Evolutionary conservation across 2,888 invertebrate species (phyloP).

Genomic region (Lepidochrysops patricia): DNA sequence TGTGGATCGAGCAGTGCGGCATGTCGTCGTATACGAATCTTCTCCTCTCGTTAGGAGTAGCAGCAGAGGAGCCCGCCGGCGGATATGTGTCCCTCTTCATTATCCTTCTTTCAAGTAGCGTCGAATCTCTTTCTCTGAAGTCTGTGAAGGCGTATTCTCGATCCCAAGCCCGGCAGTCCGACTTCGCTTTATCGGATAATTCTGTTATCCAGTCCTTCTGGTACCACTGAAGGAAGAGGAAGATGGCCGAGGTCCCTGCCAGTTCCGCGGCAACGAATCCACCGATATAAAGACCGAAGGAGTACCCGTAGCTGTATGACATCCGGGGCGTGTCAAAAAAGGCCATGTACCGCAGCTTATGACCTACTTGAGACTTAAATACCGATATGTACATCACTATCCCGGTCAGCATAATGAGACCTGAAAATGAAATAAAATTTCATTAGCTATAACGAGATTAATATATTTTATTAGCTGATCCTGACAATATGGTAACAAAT

Average conservation of each 20-base stretch:
- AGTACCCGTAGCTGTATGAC: constrained; percentile 91
- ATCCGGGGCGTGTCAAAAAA: constrained; percentile 85
- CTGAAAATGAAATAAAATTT: constrained; percentile 64
- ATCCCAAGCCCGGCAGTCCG: constrained; percentile 65
- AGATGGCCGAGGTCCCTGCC: constrained; percentile 89
- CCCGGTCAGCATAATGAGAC: constrained; percentile 90
- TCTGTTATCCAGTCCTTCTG: constrained; percentile 78
- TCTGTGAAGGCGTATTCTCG: constrained; percentile 68
- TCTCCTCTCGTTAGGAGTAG: constrained; percentile 70
- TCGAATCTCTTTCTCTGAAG: constrained; percentile 61
- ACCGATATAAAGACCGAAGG: constrained; percentile 88
- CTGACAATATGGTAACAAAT: no score
- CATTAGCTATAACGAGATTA: no score
- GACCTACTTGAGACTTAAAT: constrained; percentile 92
- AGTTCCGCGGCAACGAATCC: constrained; percentile 89
- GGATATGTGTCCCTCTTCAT: constrained; percentile 66
- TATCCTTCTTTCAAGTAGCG: constrained; percentile 58
- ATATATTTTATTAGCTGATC: no score
- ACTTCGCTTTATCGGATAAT: constrained; percentile 64
- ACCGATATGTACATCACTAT: constrained; percentile 95
- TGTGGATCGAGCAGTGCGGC: constrained; percentile 75
- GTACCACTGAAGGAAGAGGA: constrained; percentile 88
- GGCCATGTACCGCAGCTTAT: constrained; percentile 87
- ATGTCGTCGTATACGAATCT: constrained; percentile 77
- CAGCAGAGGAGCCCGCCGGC: constrained; percentile 56